Percentiles rank a stretch among this genome's conserved stretches.
Conservation (phyloP, 2,113 vertebrate genomes). For the Leucoraja erinaceus region DNA sequence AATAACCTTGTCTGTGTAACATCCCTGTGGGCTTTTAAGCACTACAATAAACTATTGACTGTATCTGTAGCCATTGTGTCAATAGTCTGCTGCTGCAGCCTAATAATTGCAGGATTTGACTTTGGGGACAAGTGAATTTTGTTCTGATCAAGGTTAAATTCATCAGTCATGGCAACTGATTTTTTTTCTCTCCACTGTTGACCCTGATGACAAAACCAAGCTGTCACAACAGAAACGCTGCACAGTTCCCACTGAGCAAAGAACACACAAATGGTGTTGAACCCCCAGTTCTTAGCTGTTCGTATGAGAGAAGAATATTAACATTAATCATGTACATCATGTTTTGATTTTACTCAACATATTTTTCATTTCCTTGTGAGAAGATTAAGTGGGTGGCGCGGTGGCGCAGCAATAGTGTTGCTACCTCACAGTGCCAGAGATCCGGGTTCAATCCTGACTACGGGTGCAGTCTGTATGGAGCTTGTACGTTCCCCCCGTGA, state of each 20-base stretch:
- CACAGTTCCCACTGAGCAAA: not conserved
- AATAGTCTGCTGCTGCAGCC: not conserved
- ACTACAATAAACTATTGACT: not conserved
- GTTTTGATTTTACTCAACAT: not conserved
- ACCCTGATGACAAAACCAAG: not conserved
- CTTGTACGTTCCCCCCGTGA: no score
- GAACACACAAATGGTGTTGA: not conserved
- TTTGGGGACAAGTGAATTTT: not conserved
- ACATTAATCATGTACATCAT: not conserved
- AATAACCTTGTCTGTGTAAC: not conserved
- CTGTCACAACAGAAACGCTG: not conserved
- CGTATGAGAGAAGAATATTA: not conserved
- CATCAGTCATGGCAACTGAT: not conserved
- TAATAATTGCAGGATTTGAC: slow-evolving; percentile 2
- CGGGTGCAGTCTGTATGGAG: no score
- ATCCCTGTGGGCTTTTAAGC: not conserved
- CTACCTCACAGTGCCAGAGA: no score
- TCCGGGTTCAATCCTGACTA: no score
- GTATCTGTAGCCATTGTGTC: not conserved
- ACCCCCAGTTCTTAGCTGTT: not conserved
- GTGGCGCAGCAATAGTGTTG: no score
- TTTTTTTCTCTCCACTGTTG: not conserved
- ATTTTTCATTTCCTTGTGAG: not conserved
- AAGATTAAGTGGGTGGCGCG: no score
- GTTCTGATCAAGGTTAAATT: slow-evolving; percentile 17